These are phyloP conservation scores for Suricata suricatta DNA, from an alignment of 2,113 vertebrate genomes.

Conservation along the genomic window DNA sequence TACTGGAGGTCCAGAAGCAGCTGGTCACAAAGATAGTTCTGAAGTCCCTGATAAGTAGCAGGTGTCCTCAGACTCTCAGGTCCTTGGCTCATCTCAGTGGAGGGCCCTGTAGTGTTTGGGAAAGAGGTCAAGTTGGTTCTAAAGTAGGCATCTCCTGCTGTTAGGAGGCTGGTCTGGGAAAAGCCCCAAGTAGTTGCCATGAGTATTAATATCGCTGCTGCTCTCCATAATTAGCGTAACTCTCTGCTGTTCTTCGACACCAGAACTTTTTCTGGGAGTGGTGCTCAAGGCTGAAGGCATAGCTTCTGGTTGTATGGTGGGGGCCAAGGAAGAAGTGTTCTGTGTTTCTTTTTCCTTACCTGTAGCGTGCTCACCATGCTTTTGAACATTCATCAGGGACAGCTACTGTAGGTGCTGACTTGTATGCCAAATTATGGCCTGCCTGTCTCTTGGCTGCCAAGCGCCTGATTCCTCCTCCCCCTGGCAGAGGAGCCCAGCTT, in stretches of 20 bases:
- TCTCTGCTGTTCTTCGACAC: slow-evolving; percentile 36
- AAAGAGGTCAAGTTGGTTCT: background rate
- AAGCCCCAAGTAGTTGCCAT: background rate
- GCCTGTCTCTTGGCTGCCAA: background rate
- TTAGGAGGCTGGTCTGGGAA: background rate
- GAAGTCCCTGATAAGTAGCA: background rate
- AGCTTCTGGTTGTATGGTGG: background rate
- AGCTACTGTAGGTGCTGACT: background rate
- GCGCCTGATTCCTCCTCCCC: background rate
- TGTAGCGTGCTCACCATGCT: background rate
- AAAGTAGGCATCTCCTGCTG: background rate
- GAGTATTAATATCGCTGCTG: background rate
- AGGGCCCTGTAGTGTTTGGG: background rate
- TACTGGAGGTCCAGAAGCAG: background rate
- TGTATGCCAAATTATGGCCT: background rate
- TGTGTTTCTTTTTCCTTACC: slow-evolving; percentile 18
- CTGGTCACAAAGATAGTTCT: background rate
- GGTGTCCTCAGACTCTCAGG: background rate
- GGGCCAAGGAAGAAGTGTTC: background rate
- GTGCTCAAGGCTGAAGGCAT: background rate
- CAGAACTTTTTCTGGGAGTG: background rate
- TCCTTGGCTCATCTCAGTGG: background rate
- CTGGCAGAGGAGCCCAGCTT: background rate
- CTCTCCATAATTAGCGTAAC: background rate
- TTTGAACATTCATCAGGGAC: background rate